Base-by-base conservation (phyloP, 2,113 vertebrate species). In the Mesoclemmys tuberculata region DNA sequence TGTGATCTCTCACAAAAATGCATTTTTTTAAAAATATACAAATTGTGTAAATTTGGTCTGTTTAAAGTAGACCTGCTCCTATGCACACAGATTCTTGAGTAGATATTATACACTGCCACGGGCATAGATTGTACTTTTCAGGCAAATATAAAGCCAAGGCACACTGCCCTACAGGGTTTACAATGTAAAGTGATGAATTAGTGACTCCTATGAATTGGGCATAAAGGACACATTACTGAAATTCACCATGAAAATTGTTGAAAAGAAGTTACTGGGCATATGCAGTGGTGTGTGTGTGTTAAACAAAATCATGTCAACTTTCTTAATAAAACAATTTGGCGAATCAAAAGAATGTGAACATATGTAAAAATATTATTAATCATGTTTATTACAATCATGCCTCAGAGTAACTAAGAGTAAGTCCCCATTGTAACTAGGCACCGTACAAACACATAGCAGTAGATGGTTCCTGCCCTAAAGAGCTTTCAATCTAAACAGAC, bases 91-190 rank as follows among this genome's bases (percentile, higher is more conserved):
- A 91, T 83, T 81, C 49, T 22, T 82, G 54, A 44, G 87, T 58
- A 56, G 19, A 10, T 16, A 22, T 74, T 44, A 54, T 31, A 71
- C 19, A 64, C 88, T 90, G 93, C 85, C 87, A 71, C 38, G 55
- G 13, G 55, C 54, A 35, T 85, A 55, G 10, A 55, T 64, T 68
- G 49, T 88, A 82, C 75, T 89, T 84, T 77, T 64, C 74, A 7
- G 90, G 87, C 82, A 94, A 93, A 88, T 74, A 84, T 2, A 61
- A 89, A 96, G 27, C 56, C n/a, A 82, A 74, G n/a, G 13, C 29
- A 52, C 6, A 55, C 6, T 58, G 41, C 41, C 27, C 78, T 68
- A 83, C 0, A 61, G 11, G 8, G 13, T 0, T 35, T 74, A 46
- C 71, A 82, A 74, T n/a, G 18, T 19, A 24, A 87, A 56, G 41